Evolutionary conservation across 2,888 invertebrate species (phyloP).

Genomic region (Drosophila nr. perissopoda): DNA sequence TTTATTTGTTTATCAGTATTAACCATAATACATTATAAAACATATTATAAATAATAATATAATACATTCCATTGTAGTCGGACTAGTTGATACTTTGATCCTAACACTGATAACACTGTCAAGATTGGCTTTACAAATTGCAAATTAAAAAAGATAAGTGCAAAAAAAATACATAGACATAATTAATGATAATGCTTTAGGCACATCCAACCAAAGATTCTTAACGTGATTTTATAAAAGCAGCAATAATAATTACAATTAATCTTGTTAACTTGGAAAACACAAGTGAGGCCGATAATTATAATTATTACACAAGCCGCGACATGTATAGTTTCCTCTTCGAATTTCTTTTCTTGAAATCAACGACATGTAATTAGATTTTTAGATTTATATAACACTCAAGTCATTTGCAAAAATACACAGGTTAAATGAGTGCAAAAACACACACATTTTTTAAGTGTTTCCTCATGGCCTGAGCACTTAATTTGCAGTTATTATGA

Average conservation of each 20-base stretch:
- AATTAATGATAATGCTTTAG: background rate
- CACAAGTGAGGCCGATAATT: too few species aligned
- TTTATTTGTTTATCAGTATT: background rate
- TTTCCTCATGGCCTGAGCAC: constrained; percentile 25
- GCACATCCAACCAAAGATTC: background rate
- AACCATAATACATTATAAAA: background rate
- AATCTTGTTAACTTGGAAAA: too few species aligned
- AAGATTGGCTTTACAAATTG: background rate
- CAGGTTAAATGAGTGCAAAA: constrained; percentile 20
- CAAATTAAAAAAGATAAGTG: background rate
- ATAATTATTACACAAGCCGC: background rate
- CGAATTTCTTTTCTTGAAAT: background rate
- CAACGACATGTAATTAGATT: background rate
- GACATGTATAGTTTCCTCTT: background rate
- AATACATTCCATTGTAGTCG: background rate
- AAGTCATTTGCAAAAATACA: constrained; percentile 4
- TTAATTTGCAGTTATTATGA: constrained; percentile 73
- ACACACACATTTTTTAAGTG: constrained; percentile 15
- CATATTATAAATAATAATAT: background rate
- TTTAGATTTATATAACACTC: too few species aligned
- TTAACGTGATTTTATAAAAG: background rate
- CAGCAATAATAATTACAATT: background rate
- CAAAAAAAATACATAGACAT: background rate
- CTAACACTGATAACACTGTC: background rate
- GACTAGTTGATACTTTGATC: background rate